Base-by-base conservation (phyloP, 2,113 vertebrate species). In the Nannobrachium achirus region DNA sequence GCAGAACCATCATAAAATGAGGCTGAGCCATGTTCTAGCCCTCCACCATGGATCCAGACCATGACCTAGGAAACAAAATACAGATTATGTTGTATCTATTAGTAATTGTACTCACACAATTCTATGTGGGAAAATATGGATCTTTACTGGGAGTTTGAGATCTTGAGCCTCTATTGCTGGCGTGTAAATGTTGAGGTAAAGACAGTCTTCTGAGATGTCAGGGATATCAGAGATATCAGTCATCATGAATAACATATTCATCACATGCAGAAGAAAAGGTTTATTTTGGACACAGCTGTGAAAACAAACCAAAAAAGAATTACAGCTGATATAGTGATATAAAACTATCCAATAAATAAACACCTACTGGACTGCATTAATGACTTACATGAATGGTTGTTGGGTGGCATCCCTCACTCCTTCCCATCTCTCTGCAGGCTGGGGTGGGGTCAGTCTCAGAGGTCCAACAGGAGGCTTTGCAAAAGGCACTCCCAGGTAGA, bases 41-140 rank as follows among this genome's bases (percentile, higher is more conserved):
- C 88, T 18, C 96, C 96, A 55, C 96, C 95, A 6, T 97, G 95
- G 74, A 97, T 93, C 93, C 93, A 96, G 1, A 95, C 92, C 90
- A 97, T 93, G 10, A 98, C 95, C 96, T 98, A 60, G 0, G 50
- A 5, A 33, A 33, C 25, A 61, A 51, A 52, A 52, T 52, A 52
- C 10, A 16, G 16, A 52, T 16, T 9, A 9, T 52, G 15, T 6
- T 51, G n/a, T 15, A 5, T 51, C 6, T n/a, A 51, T 51, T 11
- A 51, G 10, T 8, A 46, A 9, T 13, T 46, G 10, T 3, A 8
- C 14, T 46, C 6, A 45, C 3, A n/a, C 9, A 11, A 10, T 45
- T 13, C n/a, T n/a, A n/a, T n/a, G n/a, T n/a, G n/a, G n/a, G n/a
- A n/a, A n/a, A n/a, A n/a, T n/a, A n/a, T n/a, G n/a, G n/a, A 50